Percentiles rank a stretch among this genome's conserved stretches.
Conservation (phyloP, 2,888 invertebrate genomes). For the Dolichomitus sp. region DNA sequence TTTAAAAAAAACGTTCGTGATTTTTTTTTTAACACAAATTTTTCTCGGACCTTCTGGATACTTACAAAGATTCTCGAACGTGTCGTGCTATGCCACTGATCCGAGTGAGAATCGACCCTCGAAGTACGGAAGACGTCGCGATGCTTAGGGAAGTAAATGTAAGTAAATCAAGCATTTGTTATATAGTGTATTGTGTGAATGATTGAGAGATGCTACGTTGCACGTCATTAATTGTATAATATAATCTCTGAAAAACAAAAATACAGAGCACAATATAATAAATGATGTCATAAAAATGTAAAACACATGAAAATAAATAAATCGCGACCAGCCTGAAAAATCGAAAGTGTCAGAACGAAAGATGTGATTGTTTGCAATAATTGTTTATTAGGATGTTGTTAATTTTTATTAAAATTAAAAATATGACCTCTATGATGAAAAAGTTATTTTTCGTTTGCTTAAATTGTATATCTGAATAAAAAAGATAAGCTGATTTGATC, state of each 20-base stretch:
- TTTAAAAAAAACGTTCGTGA: neutral
- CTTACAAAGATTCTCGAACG: neutral
- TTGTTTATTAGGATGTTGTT: neutral
- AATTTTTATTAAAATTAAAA: neutral
- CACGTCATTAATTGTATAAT: neutral
- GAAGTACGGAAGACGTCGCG: conserved; percentile 39
- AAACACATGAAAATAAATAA: neutral
- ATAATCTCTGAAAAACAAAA: too few relatives aligned
- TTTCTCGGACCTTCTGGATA: neutral
- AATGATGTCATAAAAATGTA: neutral
- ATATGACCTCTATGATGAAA: too few relatives aligned
- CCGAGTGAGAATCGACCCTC: conserved; percentile 45
- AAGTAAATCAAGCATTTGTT: conserved; percentile 31
- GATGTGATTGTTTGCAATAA: neutral
- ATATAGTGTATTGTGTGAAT: neutral
- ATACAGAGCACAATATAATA: too few relatives aligned
- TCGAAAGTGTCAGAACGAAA: neutral
- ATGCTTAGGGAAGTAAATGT: conserved; percentile 44
- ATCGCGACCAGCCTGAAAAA: too few relatives aligned
- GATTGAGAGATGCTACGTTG: neutral
- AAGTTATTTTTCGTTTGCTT: neutral
- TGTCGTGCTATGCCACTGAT: conserved; percentile 32
- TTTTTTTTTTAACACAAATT: conserved; percentile 4
- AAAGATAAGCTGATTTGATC: neutral
- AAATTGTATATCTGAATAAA: neutral